Base-by-base conservation (phyloP, 2,888 invertebrate species). In the Calliscelio sp. region DNA sequence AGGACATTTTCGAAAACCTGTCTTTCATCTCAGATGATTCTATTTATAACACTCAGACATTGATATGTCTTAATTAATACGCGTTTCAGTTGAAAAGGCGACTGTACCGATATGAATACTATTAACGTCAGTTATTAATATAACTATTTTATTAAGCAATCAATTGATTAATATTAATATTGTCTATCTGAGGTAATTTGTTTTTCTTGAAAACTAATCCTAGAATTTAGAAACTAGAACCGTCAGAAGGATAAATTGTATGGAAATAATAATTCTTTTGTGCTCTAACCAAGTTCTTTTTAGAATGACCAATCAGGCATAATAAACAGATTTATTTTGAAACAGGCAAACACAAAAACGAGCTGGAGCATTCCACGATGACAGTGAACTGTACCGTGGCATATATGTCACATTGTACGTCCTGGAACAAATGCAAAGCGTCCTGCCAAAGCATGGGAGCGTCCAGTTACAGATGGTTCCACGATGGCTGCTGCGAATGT, bases 401-500 rank as follows among this genome's bases (percentile, higher is more conserved):
- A 1, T 98, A 96, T 93, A 95, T 97, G 95, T 95, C 96, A 53
- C 96, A 97, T 90, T 98, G 98, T 92, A 96, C 97, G 94, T 96
- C 97, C 1, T 95, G 96, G 94, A 96, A 96, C 91, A 97, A 97
- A 93, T 98, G 98, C 92, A 96, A 96, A 89, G 95, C 95, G 53
- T 95, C 96, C 38, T 98, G 98, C 91, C 94, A 94, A 86, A 96
- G 96, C 10, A 97, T 97, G 96, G 97, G 97, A 55, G 95, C 97
- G 1, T 95, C 95, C 49, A 96, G 96, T 89, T 97, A 94, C 94
- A 95, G 98, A 89, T 98, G 98, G 97, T 98, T 98, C 93, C 97
- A 97, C 92, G 97, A 97, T 91, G 98, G 97, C 0, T 98, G 98
- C 92, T 98, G 98, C 91, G 97, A 98, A 93, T 98, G 98, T 91